phyloP scores from a whole-genome alignment of 1,140 invertebrate species.

The Heliconius nattereri region DNA sequence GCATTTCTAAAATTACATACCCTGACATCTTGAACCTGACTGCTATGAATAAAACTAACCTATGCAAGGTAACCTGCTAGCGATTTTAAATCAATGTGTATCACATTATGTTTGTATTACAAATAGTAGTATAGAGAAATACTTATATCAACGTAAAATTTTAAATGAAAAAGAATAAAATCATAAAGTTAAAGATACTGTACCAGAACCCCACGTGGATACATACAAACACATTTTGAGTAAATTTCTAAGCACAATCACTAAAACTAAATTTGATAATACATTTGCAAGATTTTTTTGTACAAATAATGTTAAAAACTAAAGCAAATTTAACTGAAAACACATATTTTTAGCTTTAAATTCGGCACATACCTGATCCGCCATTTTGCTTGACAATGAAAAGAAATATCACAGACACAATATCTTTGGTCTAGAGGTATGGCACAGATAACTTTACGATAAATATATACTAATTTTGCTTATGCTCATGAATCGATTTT shows the following conservation, averaged over 20 bases:
- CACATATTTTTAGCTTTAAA: slow-evolving; percentile 48
- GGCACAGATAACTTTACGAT: slow-evolving; percentile 9
- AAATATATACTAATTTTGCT: background rate
- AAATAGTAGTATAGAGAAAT: background rate
- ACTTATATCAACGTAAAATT: background rate
- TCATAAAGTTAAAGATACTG: slow-evolving; percentile 3
- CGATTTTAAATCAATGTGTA: background rate
- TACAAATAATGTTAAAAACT: slow-evolving; percentile 14
- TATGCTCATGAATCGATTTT: background rate
- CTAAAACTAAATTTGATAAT: slow-evolving; percentile 15
- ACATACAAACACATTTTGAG: slow-evolving; percentile 41
- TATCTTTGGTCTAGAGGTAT: slow-evolving; percentile 2
- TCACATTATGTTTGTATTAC: background rate
- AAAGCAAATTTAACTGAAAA: slow-evolving; percentile 27
- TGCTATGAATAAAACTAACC: slow-evolving; percentile 22
- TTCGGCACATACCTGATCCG: slow-evolving; percentile 75
- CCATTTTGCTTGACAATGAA: slow-evolving; percentile 80
- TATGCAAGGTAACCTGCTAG: slow-evolving; percentile 16
- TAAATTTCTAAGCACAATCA: slow-evolving; percentile 23
- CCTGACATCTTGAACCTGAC: slow-evolving; percentile 1
- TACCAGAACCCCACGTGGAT: slow-evolving; percentile 49
- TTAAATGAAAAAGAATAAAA: background rate
- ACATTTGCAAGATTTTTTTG: background rate
- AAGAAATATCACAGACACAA: slow-evolving; percentile 58
- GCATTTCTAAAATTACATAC: background rate